A percentile compares a stretch with the other conserved stretches of the same genome.
These are phyloP conservation scores for Oncorhynchus nerka DNA, from an alignment of 2,113 vertebrate genomes.

Conservation along the genomic window DNA sequence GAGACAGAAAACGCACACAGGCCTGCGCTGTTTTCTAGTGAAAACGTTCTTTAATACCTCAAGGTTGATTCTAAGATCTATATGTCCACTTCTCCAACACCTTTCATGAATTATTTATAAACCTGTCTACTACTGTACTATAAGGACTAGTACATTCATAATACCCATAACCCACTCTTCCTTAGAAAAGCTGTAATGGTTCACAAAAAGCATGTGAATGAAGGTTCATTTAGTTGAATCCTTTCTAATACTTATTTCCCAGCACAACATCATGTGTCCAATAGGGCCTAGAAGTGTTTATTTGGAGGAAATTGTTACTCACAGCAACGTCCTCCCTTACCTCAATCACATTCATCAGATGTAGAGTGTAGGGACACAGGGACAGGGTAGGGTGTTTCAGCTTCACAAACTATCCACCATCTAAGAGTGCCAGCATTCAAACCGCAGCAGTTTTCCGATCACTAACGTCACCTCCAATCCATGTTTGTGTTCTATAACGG, in stretches of 20 bases:
- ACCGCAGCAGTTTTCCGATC: constrained; percentile 36
- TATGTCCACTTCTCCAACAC: not conserved
- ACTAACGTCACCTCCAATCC: constrained; percentile 21
- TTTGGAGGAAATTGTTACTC: not conserved
- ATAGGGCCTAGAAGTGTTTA: not conserved
- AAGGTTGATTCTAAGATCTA: constrained; percentile 26
- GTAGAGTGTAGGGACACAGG: constrained; percentile 6
- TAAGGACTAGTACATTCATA: not conserved
- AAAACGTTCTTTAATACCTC: constrained; percentile 43
- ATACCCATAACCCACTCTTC: not conserved
- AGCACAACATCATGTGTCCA: not conserved
- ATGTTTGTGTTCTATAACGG: constrained; percentile 23
- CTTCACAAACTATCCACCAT: constrained; percentile 27
- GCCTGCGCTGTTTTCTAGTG: constrained; percentile 45
- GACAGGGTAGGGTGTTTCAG: not conserved
- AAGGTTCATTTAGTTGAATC: not conserved
- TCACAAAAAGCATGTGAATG: not conserved
- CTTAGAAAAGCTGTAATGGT: not conserved
- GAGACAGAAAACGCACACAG: constrained; percentile 34
- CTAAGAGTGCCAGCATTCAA: not conserved
- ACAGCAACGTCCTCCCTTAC: not conserved
- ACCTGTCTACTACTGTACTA: not conserved
- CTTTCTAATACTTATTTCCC: not conserved
- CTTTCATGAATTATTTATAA: not conserved
- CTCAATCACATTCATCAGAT: constrained; percentile 10